These are phyloP conservation scores for Conus betulinus DNA, from an alignment of 1,140 invertebrate genomes.

Conservation along the genomic window DNA sequence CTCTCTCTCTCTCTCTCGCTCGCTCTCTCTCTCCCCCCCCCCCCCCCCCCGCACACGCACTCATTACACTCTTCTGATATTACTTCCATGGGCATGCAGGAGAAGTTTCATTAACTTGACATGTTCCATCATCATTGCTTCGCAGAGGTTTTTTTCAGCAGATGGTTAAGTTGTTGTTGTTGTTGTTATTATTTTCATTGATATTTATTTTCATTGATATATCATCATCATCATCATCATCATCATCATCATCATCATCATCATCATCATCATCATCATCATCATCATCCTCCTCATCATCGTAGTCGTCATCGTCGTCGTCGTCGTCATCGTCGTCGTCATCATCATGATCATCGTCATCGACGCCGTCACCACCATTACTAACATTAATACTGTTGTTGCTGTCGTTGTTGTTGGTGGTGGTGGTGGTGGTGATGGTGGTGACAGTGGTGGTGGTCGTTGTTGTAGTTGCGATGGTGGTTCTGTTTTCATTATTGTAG, in stretches of 20 bases:
- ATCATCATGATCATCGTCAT: neutral
- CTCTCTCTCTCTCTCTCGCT: no score
- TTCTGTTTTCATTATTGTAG: neutral
- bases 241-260: conserved; percentile 16
- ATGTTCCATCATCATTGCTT: no score
- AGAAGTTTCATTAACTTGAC: neutral
- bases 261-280: neutral
- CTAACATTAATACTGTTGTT: no score
- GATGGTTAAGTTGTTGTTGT: neutral
- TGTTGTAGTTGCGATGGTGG: neutral
- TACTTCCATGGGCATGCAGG: no score
- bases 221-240: conserved; percentile 16
- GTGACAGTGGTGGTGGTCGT: neutral
- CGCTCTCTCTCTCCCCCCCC: no score
- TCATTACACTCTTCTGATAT: no score
- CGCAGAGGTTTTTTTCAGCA: no score
- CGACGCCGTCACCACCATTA: neutral
- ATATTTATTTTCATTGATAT: neutral
- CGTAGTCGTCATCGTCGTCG: no score
- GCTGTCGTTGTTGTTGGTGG: no score
- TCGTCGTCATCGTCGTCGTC: neutral
- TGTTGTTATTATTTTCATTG: neutral
- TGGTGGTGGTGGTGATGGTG: neutral
- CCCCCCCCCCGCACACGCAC: no score
- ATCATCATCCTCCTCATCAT: no score